Base-by-base conservation (phyloP, 2,113 vertebrate genomes). In the Eretmochelys imbricata region DNA sequence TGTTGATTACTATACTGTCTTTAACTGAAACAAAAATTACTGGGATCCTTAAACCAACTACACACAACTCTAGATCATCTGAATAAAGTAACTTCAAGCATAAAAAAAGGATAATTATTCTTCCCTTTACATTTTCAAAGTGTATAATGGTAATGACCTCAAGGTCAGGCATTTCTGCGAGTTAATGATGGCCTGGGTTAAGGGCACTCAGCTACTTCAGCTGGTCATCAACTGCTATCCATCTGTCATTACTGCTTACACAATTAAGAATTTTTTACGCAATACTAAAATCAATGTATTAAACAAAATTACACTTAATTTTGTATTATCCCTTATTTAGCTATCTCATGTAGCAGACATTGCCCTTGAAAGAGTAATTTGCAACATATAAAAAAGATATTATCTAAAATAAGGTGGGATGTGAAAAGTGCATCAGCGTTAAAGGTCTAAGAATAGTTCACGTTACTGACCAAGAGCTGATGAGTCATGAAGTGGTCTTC, bases 401-500 rank as follows among this genome's bases (percentile, higher is more conserved):
- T 31, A 31, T 50, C 8, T 49, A 62, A 51, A n/a, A 14, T 38
- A 27, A 22, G 8, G 42, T 31, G 2, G 35, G 25, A 9, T 54
- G 31, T 72, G 53, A 89, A 85, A 84, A 83, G 59, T 25, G 31
- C 25, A 78, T 3, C n/a, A n/a, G 0, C 4, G 83, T 35, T 16
- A 8, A 0, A 84, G 90, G 65, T 62, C 72, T 42, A 0, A 22
- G 46, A 24, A 6, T 7, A 16, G 53, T 9, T 17, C 13, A 0
- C 4, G 1, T 46, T 25, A 98, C 99, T 98, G 76, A 99, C 99
- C 99, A 54, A 99, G 95, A 79, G 99, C 96, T 82, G 98, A 76
- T 16, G 99, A 98, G 83, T 99, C 99, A 97, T 98, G 99, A 89
- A 99, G 98, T 24, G 99, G 96, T 80, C 99, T 99, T 97, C 99